A percentile compares a stretch with the other conserved stretches of the same genome.
Evolutionary conservation across 2,888 invertebrate species (phyloP).

Genomic region (Stramonita haemastoma): DNA sequence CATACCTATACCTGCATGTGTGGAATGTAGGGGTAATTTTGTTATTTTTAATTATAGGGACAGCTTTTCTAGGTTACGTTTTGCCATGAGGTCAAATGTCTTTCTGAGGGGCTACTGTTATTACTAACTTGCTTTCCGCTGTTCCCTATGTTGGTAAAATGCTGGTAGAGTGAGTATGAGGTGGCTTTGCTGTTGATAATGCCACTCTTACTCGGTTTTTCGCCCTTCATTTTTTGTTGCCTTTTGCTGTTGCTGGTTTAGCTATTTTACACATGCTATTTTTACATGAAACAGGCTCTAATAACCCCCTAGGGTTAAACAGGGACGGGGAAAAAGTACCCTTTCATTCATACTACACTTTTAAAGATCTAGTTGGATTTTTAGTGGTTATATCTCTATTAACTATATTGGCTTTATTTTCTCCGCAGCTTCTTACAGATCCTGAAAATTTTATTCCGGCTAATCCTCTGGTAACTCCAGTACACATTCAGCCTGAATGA

Average conservation of each 20-base stretch:
- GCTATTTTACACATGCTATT: conserved; percentile 83
- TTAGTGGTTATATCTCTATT: conserved; percentile 76
- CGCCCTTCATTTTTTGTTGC: conserved; percentile 85
- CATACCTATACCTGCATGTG: conserved; percentile 79
- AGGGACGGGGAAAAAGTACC: conserved; percentile 85
- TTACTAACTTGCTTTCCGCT: conserved; percentile 86
- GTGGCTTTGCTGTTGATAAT: conserved; percentile 86
- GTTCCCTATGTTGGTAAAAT: conserved; percentile 84
- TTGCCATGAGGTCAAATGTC: conserved; percentile 88
- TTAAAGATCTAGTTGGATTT: conserved; percentile 81
- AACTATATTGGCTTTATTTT: conserved; percentile 80
- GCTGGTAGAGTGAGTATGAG: conserved; percentile 86
- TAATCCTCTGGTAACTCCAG: conserved; percentile 84
- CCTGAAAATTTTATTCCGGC: conserved; percentile 87
- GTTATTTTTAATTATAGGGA: conserved; percentile 84
- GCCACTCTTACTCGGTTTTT: conserved; percentile 88
- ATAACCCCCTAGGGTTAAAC: conserved; percentile 83
- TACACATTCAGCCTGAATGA: conserved; percentile 90
- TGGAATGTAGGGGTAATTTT: conserved; percentile 84
- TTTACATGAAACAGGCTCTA: conserved; percentile 84
- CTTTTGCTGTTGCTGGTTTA: conserved; percentile 83
- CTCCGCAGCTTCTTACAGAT: conserved; percentile 83
- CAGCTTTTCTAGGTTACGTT: conserved; percentile 86
- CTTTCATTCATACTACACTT: conserved; percentile 84
- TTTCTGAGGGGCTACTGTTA: conserved; percentile 89